Conservation (phyloP, 2,888 invertebrate species). For the Anaspis maculata region DNA sequence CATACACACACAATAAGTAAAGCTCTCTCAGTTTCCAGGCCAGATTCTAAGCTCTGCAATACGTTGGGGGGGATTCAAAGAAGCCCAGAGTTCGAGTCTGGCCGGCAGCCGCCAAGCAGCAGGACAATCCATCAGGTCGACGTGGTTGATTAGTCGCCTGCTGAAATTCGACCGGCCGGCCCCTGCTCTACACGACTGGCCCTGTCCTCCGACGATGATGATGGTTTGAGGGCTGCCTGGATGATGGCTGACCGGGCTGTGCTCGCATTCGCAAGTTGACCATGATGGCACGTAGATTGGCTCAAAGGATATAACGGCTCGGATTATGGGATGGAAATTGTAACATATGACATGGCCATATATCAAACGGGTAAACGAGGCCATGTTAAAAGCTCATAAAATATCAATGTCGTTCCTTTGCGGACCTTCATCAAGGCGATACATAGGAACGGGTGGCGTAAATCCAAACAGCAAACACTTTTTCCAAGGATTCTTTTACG, state of each 20-base stretch:
- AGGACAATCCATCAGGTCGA: slow-evolving; percentile 26
- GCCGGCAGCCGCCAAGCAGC: no score
- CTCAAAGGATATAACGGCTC: slow-evolving; percentile 21
- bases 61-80: slow-evolving; percentile 14
- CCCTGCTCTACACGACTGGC: slow-evolving; percentile 10
- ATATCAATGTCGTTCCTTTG: slow-evolving; percentile 6
- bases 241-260: not conserved
- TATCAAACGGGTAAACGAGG: slow-evolving; percentile 3
- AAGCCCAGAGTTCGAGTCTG: no score
- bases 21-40: slow-evolving; percentile 3
- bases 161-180: slow-evolving; percentile 1
- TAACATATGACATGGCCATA: slow-evolving; percentile 11
- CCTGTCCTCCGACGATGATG: no score
- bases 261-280: not conserved
- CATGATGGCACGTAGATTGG: slow-evolving; percentile 22
- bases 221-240: slow-evolving; percentile 9
- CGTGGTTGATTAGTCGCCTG: slow-evolving; percentile 26
- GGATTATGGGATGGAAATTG: slow-evolving; percentile 25
- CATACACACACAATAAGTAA: no score
- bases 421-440: no score
- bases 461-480: no score
- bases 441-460: no score
- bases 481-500: no score
- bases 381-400: slow-evolving; percentile 7
- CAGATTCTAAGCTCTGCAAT: slow-evolving; percentile 5